Evolutionary conservation across 2,113 vertebrate species (phyloP).

Genomic region (Cercopithecus mona): DNA sequence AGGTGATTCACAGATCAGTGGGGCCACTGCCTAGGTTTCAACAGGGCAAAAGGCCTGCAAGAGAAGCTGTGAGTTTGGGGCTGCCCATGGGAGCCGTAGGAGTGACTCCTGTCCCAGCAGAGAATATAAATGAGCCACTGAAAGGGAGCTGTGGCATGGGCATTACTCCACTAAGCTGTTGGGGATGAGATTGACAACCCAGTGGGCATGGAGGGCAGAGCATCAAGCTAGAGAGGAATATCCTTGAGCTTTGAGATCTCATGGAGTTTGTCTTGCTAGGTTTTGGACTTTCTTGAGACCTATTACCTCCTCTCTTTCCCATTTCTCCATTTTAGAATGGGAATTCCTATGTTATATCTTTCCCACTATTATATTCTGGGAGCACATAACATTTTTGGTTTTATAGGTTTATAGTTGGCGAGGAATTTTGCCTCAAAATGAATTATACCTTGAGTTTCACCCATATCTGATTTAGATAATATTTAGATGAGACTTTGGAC

Average conservation of each 20-base stretch:
- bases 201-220: neutral
- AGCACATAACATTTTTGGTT: neutral
- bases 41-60: neutral
- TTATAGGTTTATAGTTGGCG: neutral
- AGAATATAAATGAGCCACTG: neutral
- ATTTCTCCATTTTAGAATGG: neutral
- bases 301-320: neutral
- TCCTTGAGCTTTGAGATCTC: neutral
- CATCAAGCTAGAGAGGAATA: neutral
- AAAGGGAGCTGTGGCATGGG: neutral
- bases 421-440: neutral
- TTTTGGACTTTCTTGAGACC: neutral
- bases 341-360: neutral
- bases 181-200: neutral
- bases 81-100: neutral
- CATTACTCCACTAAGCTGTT: neutral
- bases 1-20: neutral
- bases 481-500: no score
- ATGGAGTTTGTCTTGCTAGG: neutral
- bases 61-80: neutral
- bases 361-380: neutral
- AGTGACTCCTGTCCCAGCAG: neutral
- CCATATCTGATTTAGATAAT: no score
- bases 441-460: neutral
- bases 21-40: neutral